These are phyloP conservation scores for Anaspis maculata DNA, from an alignment of 2,888 invertebrate genomes.

Conservation along the genomic window DNA sequence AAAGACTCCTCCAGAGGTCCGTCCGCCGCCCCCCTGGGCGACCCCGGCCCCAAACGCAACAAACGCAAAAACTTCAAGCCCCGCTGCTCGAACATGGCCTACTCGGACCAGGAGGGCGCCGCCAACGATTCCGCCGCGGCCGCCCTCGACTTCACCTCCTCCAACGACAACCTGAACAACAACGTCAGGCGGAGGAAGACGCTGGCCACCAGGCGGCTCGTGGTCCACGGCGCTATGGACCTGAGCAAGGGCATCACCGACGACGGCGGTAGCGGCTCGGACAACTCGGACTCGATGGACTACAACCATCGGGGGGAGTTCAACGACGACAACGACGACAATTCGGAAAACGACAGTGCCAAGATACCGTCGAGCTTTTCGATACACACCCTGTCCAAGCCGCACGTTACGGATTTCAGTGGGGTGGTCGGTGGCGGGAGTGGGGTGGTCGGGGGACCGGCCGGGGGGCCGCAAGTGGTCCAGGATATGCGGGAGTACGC, in stretches of 20 bases:
- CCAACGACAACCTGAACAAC: conserved; percentile 36
- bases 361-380: conserved; percentile 39
- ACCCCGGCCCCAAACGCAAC: conserved; percentile 49
- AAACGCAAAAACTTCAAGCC: conserved; percentile 74
- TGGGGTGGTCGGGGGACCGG: conserved; percentile 9
- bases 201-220: conserved; percentile 24
- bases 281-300: conserved; percentile 35
- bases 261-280: conserved; percentile 34
- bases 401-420: conserved; percentile 32
- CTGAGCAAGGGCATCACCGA: conserved; percentile 31
- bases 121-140: conserved; percentile 18
- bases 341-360: conserved; percentile 27
- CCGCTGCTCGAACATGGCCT: conserved; percentile 54
- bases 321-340: conserved; percentile 44
- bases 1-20: conserved; percentile 40
- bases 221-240: conserved; percentile 37
- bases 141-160: conserved; percentile 24
- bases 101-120: conserved; percentile 41
- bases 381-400: conserved; percentile 39
- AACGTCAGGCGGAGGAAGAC: conserved; percentile 33
- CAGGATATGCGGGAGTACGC: conserved; percentile 67
- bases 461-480: conserved; percentile 22
- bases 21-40: conserved; percentile 21
- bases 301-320: conserved; percentile 24
- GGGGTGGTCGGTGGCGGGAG: too few relatives aligned